Evolutionary conservation across 2,888 invertebrate genomes (phyloP).

Genomic region (Petrolisthes cinctipes): DNA sequence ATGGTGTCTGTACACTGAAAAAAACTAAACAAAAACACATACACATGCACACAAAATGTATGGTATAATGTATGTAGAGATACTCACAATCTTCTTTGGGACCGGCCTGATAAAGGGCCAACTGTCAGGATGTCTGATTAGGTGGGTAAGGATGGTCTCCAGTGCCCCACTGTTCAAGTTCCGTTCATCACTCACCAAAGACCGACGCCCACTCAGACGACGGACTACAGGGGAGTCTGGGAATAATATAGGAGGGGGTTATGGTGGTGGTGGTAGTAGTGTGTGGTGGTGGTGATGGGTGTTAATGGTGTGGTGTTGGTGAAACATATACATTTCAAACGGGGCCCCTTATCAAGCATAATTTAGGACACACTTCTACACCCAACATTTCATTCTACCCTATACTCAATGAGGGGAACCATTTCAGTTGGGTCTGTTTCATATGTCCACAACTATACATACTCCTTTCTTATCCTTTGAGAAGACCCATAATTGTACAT

Average conservation of each 20-base stretch:
- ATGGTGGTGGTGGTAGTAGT: background rate
- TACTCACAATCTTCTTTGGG: constrained; percentile 55
- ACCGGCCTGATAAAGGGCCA: constrained; percentile 62
- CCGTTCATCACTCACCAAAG: constrained; percentile 33
- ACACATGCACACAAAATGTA: background rate
- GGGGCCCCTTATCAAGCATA: too few relatives aligned
- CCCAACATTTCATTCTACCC: too few relatives aligned
- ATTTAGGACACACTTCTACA: too few relatives aligned
- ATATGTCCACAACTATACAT: too few relatives aligned
- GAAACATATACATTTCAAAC: background rate
- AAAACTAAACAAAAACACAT: too few relatives aligned
- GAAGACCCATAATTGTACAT: too few relatives aligned
- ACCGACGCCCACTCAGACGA: constrained; percentile 32
- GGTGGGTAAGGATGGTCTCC: constrained; percentile 46
- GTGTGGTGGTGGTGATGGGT: background rate
- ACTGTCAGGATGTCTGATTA: constrained; percentile 41
- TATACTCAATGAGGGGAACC: too few relatives aligned
- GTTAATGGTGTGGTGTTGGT: background rate
- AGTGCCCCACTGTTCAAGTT: constrained; percentile 40
- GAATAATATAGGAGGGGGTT: too few relatives aligned
- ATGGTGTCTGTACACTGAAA: too few relatives aligned
- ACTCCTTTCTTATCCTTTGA: too few relatives aligned
- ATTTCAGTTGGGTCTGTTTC: too few relatives aligned
- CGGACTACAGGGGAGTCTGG: constrained; percentile 1
- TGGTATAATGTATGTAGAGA: background rate